Evolutionary conservation across 1,140 invertebrate species (phyloP), one percentile per base, ranked within the genome.

Genomic region (Apis dorsata): DNA sequence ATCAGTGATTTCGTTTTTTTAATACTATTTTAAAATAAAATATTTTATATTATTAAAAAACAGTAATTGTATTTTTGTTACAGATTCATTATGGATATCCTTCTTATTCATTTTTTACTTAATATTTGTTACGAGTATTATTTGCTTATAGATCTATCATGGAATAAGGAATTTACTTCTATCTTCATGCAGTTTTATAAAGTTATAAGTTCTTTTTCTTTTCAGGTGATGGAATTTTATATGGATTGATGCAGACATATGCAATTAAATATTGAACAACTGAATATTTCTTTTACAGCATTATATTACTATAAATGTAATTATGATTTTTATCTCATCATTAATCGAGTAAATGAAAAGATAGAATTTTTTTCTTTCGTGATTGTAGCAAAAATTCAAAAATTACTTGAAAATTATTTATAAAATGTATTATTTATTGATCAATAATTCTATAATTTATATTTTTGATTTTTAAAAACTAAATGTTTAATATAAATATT

Each of bases 61-160:
- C 8, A 83, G 72, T 66, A 49, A 80, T 59, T 73, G 15, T 55
- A 21, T 62, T 51, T 79, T 55, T 55, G 9, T 76, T 85, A 11
- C 28, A n/a, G 57, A 53, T 49, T 71, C 24, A 12, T 70, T 71
- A n/a, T 24, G 34, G 62, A 15, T 24, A 3, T 51, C 60, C 10
- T 44, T 59, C 5, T 12, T 0, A 11, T 59, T 68, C 13, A 1
- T 21, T 49, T 11, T 15, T 19, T 17, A 51, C 21, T 1, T 0
- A 19, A 44, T 21, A 21, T 53, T 65, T 57, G 2, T 9, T 57
- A 51, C 17, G 0, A 81, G 53, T 12, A 5, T 68, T 59, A 17
- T 68, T 69, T 76, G 1, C 9, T 60, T 77, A 59, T 55, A 81
- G 73, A 24, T 28, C n/a, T 9, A 49, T 34, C 34, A 17, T 5